Evolutionary conservation across 1,140 invertebrate species (phyloP), one percentile per base, ranked within the genome.

Genomic region (Cotesia vestalis): DNA sequence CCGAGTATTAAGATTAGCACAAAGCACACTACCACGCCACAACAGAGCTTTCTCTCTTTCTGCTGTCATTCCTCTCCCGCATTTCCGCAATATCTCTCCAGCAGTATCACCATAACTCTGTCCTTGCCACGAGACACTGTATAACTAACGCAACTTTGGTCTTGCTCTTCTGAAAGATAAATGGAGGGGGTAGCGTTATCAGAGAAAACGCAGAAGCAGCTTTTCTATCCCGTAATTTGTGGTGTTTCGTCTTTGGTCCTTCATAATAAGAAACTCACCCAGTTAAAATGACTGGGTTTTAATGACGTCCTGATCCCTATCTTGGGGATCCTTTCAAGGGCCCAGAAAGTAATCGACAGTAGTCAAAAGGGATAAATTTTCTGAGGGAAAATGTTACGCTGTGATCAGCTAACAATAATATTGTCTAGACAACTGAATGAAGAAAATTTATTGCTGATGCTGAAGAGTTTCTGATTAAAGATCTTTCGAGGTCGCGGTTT

Each of bases 1-100:
- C 53, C 20, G 57, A 75, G 76, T 79, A 79, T 79, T 79, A 79
- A 79, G 77, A 79, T 79, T 78, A 78, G 76, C 76, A 78, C 78
- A 77, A 77, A 78, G 75, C 76, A 73, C 76, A 71, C 71, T 68
- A 72, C 72, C 17, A 27, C 63, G 12, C 36, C 38, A 59, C 67
- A 20, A 70, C 36, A 1, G 66, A 57, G 40, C 20, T 69, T 62
- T 57, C 60, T 63, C 62, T 73, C 66, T 66, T 53, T 67, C 69
- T 66, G 52, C 60, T 5, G 12, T 38, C 60, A 38, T 38, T 38
- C 27, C 63, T 67, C 40, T 57, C 12, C 68, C 60, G 69, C 40
- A 55, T 73, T 61, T 68, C 62, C 68, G 55, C 67, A 53, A 61
- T 72, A 61, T 59, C 59, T 72, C 55, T 27, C 35, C 46, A 64